Conservation (phyloP, 2,797 vertebrate genomes). For the Halcyon chelicuti region DNA sequence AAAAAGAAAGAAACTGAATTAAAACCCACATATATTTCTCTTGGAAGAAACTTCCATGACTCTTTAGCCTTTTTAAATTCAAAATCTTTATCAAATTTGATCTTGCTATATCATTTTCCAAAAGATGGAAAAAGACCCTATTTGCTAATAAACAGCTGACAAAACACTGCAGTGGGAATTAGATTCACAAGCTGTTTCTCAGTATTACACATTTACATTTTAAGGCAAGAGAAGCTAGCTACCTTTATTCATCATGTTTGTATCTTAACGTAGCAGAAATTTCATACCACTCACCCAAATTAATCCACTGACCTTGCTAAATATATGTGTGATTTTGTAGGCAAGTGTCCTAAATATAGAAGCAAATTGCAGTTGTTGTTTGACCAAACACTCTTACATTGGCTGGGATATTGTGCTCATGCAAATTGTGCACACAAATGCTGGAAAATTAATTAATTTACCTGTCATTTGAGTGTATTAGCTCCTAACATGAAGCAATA, state of each 20-base stretch:
- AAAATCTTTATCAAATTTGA: accelerated
- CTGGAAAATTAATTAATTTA: neutral
- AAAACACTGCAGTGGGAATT: neutral
- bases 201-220: neutral
- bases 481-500: neutral
- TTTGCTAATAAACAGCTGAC: neutral
- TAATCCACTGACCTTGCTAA: constrained; percentile 19
- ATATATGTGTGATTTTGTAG: neutral
- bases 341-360: neutral
- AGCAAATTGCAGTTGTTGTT: neutral
- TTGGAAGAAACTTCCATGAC: neutral
- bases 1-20: neutral
- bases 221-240: neutral
- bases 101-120: neutral
- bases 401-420: neutral
- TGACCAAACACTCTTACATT: neutral
- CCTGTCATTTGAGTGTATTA: neutral
- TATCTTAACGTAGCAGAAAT: neutral
- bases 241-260: neutral
- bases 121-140: neutral
- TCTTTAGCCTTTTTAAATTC: neutral
- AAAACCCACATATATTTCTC: accelerated
- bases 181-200: neutral
- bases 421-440: neutral
- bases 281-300: neutral